Percentiles rank a stretch among this genome's conserved stretches.
Evolutionary conservation across 2,888 invertebrate species (phyloP).

Genomic region (Mayetiola destructor): DNA sequence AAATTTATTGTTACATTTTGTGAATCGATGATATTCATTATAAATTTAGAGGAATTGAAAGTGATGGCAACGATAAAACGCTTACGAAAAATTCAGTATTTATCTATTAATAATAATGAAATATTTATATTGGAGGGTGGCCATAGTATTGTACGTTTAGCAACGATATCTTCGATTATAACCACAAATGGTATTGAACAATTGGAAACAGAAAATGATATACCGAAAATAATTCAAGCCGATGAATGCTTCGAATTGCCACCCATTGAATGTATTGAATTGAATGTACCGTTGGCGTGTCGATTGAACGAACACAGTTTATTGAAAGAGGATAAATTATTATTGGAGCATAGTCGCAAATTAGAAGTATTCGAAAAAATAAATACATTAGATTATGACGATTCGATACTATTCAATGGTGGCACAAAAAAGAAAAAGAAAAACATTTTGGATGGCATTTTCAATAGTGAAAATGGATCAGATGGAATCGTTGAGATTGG

Average conservation of each 20-base stretch:
- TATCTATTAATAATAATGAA: conserved; percentile 38
- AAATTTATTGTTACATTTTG: conserved; percentile 61
- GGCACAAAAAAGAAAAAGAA: conserved; percentile 25
- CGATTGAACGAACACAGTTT: conserved; percentile 14
- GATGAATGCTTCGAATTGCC: conserved; percentile 65
- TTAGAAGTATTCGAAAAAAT: conserved; percentile 55
- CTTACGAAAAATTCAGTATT: conserved; percentile 32
- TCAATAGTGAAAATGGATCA: not conserved
- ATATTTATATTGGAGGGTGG: conserved; percentile 72
- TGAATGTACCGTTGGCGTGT: conserved; percentile 31
- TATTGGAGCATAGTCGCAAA: conserved; percentile 34
- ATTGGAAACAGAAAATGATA: conserved; percentile 33
- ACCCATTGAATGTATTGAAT: conserved; percentile 40
- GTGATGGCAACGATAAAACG: conserved; percentile 52
- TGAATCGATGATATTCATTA: conserved; percentile 52
- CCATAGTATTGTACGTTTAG: conserved; percentile 61
- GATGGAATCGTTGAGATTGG: conserved; percentile 33
- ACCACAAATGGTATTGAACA: conserved; percentile 37
- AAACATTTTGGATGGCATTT: not conserved
- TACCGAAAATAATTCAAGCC: conserved; percentile 41
- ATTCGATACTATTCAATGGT: conserved; percentile 51
- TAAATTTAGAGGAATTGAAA: conserved; percentile 54
- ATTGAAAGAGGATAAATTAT: conserved; percentile 16
- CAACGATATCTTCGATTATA: conserved; percentile 58
- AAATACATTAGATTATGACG: conserved; percentile 55